Percentiles rank a stretch among this genome's conserved stretches.
phyloP scores from a whole-genome alignment of 64 coral and sea anemone genomes.

The Montipora sp. region DNA sequence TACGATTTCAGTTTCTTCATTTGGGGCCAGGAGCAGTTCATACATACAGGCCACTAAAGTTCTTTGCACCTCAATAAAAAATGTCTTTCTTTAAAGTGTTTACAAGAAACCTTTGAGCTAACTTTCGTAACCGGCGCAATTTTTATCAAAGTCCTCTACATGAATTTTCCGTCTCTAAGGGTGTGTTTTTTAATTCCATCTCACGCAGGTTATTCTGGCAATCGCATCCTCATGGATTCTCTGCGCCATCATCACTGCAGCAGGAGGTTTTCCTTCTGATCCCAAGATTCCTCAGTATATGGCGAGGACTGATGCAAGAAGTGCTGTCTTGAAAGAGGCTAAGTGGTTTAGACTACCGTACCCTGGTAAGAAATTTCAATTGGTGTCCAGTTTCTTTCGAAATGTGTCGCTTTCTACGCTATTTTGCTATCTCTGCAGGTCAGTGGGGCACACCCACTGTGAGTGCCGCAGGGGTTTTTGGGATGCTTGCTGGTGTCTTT shows the following conservation, averaged over 20 bases:
- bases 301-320: conserved; percentile 66
- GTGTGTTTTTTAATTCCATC: too few species aligned
- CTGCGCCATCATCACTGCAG: conserved; percentile 57
- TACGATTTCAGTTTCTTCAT: too few species aligned
- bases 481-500: conserved; percentile 79
- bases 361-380: conserved; percentile 41
- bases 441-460: conserved; percentile 89
- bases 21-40: too few species aligned
- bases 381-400: too few species aligned
- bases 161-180: too few species aligned
- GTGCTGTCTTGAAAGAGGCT: conserved; percentile 46
- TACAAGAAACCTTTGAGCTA: too few species aligned
- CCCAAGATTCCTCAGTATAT: conserved; percentile 37
- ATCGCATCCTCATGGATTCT: conserved; percentile 62
- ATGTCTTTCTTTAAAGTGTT: too few species aligned
- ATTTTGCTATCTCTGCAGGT: conserved; percentile 17
- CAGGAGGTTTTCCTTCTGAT: conserved; percentile 66
- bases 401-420: too few species aligned
- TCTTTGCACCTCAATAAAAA: too few species aligned
- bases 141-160: too few species aligned
- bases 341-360: conserved; percentile 77
- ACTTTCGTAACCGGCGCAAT: too few species aligned
- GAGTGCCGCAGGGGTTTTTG: conserved; percentile 73
- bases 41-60: too few species aligned
- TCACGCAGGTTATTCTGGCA: conserved; percentile 52